These are phyloP conservation scores for Papilio aristodemus DNA, from an alignment of 1,140 invertebrate species.

Conservation along the genomic window DNA sequence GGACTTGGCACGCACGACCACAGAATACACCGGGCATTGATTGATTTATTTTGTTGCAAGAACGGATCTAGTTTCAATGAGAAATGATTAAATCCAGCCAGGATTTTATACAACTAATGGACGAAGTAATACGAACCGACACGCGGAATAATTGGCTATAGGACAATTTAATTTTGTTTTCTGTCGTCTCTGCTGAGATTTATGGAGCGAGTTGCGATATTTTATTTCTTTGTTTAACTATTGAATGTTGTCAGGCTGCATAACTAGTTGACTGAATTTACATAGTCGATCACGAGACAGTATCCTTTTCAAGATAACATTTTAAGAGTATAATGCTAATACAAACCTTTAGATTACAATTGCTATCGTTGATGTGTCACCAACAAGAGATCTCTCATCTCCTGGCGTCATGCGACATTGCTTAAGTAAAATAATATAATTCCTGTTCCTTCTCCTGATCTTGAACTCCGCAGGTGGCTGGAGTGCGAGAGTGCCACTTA, in stretches of 20 bases:
- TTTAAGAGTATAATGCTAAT: background rate
- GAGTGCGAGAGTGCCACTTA: conserved; percentile 1
- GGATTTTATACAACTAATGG: conserved; percentile 24
- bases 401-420: background rate
- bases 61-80: conserved; percentile 21
- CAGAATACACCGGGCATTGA: background rate
- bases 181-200: conserved; percentile 1
- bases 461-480: background rate
- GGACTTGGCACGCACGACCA: conserved; percentile 7
- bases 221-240: conserved; percentile 1
- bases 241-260: background rate
- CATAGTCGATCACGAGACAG: background rate
- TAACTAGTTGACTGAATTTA: background rate
- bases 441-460: background rate
- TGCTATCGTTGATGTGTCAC: too few relatives aligned
- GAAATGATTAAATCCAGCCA: conserved; percentile 17
- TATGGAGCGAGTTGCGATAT: background rate
- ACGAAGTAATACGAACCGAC: conserved; percentile 15
- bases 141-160: conserved; percentile 25
- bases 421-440: background rate
- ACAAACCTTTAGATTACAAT: too few relatives aligned
- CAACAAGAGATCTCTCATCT: too few relatives aligned
- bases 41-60: conserved; percentile 14
- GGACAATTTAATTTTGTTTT: conserved; percentile 23
- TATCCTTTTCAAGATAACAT: background rate